phyloP scores from a whole-genome alignment of 2,113 vertebrate genomes.

The Corythaeola cristata region DNA sequence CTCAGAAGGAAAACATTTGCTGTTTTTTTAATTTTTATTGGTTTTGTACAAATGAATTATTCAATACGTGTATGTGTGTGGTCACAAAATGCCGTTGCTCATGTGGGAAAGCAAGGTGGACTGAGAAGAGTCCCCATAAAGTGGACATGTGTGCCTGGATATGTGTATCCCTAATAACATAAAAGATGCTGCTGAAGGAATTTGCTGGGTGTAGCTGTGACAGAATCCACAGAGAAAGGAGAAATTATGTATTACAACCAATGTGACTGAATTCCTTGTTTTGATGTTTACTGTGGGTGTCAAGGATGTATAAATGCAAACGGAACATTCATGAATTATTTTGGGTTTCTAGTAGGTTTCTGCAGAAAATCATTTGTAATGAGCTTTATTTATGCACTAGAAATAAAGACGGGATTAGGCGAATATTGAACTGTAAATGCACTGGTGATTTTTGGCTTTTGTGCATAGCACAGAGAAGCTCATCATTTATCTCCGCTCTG shows the following conservation, averaged over 20 bases:
- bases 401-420: conserved; percentile 67
- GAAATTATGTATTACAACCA: conserved; percentile 32
- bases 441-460: conserved; percentile 63
- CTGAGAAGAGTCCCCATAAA: not conserved
- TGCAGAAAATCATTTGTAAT: conserved; percentile 63
- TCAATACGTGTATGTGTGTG: fast-evolving
- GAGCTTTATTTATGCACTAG: conserved; percentile 61
- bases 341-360: conserved; percentile 61
- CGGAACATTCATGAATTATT: conserved; percentile 60
- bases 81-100: not conserved
- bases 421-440: conserved; percentile 65
- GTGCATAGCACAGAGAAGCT: conserved; percentile 40
- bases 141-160: not conserved
- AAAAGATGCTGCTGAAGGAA: not conserved
- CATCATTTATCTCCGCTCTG: conserved; percentile 51
- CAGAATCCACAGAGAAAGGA: not conserved
- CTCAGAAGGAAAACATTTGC: not conserved
- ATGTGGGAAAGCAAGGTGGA: not conserved
- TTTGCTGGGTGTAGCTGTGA: not conserved
- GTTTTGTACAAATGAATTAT: not conserved
- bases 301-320: conserved; percentile 61
- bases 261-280: conserved; percentile 54
- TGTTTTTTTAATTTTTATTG: too few relatives aligned
- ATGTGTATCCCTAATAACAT: not conserved
- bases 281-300: conserved; percentile 63